Evolutionary conservation across 1,140 invertebrate genomes (phyloP).

Genomic region (Cotesia vestalis): DNA sequence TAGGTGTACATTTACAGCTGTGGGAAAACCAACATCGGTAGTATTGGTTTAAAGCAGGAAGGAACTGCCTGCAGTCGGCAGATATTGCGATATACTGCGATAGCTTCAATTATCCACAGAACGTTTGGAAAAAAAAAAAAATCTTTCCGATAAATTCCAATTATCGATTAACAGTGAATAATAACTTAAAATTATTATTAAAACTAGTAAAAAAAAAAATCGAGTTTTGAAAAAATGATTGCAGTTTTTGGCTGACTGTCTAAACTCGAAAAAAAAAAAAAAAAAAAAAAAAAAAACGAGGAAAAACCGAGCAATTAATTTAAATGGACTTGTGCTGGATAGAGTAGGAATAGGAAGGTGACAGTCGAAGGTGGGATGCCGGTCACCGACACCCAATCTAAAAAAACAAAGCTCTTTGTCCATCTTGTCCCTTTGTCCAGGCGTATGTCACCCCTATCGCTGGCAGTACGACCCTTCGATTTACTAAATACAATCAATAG

Average conservation of each 20-base stretch:
- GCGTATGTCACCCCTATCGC: slow-evolving; percentile 29
- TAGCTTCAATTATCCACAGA: not conserved
- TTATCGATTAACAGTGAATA: slow-evolving; percentile 12
- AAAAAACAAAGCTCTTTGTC: slow-evolving; percentile 42
- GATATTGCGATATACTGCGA: slow-evolving; percentile 45
- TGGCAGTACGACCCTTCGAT: slow-evolving; percentile 9
- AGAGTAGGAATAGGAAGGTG: slow-evolving; percentile 2
- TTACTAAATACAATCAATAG: slow-evolving; percentile 34
- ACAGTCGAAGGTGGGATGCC: slow-evolving; percentile 1
- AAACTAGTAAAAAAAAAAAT: slow-evolving; percentile 13
- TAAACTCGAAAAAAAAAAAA: too few relatives aligned
- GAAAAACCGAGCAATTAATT: too few relatives aligned
- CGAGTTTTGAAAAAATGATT: not conserved
- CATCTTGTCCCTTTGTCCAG: slow-evolving; percentile 36
- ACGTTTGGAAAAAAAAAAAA: slow-evolving; percentile 8
- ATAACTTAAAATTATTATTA: slow-evolving; percentile 14
- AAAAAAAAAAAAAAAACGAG: too few relatives aligned
- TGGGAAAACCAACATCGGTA: slow-evolving; percentile 39
- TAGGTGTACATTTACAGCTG: slow-evolving; percentile 2
- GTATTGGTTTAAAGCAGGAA: slow-evolving; percentile 34
- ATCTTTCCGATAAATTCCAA: slow-evolving; percentile 26
- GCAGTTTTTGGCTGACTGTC: too few relatives aligned
- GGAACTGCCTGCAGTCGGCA: slow-evolving; percentile 45
- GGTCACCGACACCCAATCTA: slow-evolving; percentile 18
- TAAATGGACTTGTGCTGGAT: too few relatives aligned